phyloP scores from a whole-genome alignment of 2,113 vertebrate genomes.

The Oncorhynchus clarkii region DNA sequence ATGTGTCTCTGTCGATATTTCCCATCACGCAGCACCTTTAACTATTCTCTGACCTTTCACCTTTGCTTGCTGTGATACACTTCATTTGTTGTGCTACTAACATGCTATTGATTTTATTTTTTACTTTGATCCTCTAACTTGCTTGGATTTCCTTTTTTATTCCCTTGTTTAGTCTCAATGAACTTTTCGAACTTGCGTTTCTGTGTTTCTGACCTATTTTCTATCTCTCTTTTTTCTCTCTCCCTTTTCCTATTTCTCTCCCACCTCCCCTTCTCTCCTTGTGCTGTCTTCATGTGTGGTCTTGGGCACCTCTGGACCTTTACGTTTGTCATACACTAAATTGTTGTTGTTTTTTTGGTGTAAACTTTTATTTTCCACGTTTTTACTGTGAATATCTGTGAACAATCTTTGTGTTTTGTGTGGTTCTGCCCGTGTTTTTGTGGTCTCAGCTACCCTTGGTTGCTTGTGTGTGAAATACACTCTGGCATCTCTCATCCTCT shows the following conservation, averaged over 20 bases:
- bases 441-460: slow-evolving; percentile 85
- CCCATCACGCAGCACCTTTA: slow-evolving; percentile 22
- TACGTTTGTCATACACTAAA: slow-evolving; percentile 66
- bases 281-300: slow-evolving; percentile 64
- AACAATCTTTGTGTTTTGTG: neutral
- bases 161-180: slow-evolving; percentile 77
- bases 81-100: slow-evolving; percentile 57
- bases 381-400: slow-evolving; percentile 38
- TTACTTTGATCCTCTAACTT: slow-evolving; percentile 71
- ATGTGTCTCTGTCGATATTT: slow-evolving; percentile 25
- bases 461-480: slow-evolving; percentile 83
- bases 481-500: slow-evolving; percentile 85
- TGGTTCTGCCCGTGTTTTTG: slow-evolving; percentile 51
- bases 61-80: slow-evolving; percentile 43
- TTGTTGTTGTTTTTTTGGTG: slow-evolving; percentile 30
- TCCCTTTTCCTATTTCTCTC: slow-evolving; percentile 52
- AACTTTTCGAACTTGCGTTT: slow-evolving; percentile 86
- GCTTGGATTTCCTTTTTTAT: slow-evolving; percentile 66
- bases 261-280: slow-evolving; percentile 27
- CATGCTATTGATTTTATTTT: slow-evolving; percentile 62
- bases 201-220: slow-evolving; percentile 95
- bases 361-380: slow-evolving; percentile 20
- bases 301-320: slow-evolving; percentile 72
- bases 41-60: slow-evolving; percentile 23
- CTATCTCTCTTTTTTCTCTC: slow-evolving; percentile 78